phyloP scores from a whole-genome alignment of 2,888 invertebrate species.

The Odontothrips loti region DNA sequence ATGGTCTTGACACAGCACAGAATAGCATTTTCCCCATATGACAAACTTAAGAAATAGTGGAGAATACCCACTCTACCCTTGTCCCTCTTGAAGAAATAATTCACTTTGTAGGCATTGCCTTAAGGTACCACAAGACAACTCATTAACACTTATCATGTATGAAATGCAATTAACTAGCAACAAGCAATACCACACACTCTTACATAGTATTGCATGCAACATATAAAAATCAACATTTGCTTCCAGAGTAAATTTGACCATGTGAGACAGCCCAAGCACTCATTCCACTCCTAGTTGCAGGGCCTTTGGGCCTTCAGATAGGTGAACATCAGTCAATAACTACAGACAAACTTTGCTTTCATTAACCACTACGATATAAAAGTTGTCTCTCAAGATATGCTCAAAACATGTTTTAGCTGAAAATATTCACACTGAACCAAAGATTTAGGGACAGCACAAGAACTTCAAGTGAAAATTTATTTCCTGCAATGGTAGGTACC shows the following conservation, averaged over 20 bases:
- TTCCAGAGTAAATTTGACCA: not conserved
- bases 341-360: not conserved
- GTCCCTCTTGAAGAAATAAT: not conserved
- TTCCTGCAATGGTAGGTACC: not conserved
- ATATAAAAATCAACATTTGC: not conserved
- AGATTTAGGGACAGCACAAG: not conserved
- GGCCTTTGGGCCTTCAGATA: not conserved
- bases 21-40: not conserved
- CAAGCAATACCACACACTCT: not conserved
- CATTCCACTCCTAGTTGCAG: not conserved
- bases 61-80: not conserved
- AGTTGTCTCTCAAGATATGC: not conserved
- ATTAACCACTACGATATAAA: not conserved
- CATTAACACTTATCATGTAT: not conserved
- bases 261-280: not conserved
- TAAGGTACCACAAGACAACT: not conserved
- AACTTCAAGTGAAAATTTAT: not conserved
- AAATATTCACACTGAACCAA: not conserved
- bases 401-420: not conserved
- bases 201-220: not conserved
- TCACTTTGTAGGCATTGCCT: not conserved
- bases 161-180: not conserved
- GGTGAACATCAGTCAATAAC: slow-evolving; percentile 1
- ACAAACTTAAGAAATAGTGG: not conserved
- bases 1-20: not conserved